These are phyloP conservation scores for Charadrius vociferus DNA, from an alignment of 2,113 vertebrate genomes.

Conservation along the genomic window DNA sequence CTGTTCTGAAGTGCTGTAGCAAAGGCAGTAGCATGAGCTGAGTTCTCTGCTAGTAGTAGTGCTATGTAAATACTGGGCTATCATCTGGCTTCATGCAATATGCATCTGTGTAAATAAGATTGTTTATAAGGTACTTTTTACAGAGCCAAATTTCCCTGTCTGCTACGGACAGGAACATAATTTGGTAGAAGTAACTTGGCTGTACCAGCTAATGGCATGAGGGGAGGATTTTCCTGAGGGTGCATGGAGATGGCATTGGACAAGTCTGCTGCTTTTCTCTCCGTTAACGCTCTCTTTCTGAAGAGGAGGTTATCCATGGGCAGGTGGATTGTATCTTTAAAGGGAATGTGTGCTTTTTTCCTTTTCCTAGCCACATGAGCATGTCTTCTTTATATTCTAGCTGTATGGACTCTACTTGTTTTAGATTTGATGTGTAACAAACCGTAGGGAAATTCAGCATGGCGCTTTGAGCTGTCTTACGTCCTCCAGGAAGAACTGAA, in stretches of 20 bases:
- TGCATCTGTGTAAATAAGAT: neutral
- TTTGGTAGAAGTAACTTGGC: neutral
- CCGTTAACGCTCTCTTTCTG: neutral
- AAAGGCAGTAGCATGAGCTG: neutral
- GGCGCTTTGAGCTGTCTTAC: neutral
- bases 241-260: neutral
- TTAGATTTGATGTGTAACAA: neutral
- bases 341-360: neutral
- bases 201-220: neutral
- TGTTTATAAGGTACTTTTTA: neutral
- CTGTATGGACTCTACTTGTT: neutral
- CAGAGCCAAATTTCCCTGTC: neutral
- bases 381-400: rapidly evolving
- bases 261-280: neutral
- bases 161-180: neutral
- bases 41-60: neutral
- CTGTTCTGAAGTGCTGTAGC: neutral
- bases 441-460: neutral
- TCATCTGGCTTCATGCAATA: neutral
- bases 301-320: neutral
- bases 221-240: neutral
- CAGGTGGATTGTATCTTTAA: neutral
- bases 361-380: neutral
- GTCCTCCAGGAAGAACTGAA: neutral
- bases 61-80: neutral